Percentiles rank a stretch among this genome's conserved stretches.
These are phyloP conservation scores for Hippocampus guttulatus DNA, from an alignment of 2,113 vertebrate genomes.

Conservation along the genomic window DNA sequence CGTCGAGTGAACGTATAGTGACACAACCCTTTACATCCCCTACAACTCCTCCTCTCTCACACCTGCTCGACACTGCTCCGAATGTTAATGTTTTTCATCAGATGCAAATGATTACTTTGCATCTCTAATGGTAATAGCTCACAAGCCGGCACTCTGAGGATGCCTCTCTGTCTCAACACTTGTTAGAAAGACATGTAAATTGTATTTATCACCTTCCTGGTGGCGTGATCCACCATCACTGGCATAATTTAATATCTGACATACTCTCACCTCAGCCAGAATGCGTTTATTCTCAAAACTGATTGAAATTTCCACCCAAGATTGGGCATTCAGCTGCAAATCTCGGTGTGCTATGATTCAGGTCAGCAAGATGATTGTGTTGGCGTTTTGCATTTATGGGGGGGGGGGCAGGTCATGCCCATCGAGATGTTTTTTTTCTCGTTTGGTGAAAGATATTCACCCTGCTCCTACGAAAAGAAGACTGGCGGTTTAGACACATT, in stretches of 20 bases:
- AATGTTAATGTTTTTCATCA: slow-evolving; percentile 62
- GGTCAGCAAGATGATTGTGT: slow-evolving; percentile 36
- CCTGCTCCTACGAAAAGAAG: not conserved
- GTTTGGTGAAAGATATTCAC: not conserved
- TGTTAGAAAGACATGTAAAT: slow-evolving; percentile 60
- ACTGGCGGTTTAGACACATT: not conserved
- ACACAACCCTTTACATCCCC: slow-evolving; percentile 7
- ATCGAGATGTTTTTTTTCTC: slow-evolving; percentile 10
- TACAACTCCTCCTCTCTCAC: slow-evolving; percentile 34
- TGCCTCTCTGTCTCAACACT: slow-evolving; percentile 45
- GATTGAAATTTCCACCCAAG: slow-evolving; percentile 53
- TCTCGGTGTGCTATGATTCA: slow-evolving; percentile 12
- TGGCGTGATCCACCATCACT: slow-evolving; percentile 53
- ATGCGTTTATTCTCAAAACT: slow-evolving; percentile 36
- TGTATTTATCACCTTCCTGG: slow-evolving; percentile 56
- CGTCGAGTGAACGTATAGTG: slow-evolving; percentile 8
- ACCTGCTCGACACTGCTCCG: slow-evolving; percentile 54
- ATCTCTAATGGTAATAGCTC: slow-evolving; percentile 62
- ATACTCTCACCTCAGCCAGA: slow-evolving; percentile 35
- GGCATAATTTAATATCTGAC: slow-evolving; percentile 66
- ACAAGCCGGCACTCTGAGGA: slow-evolving; percentile 31
- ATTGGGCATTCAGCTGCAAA: slow-evolving; percentile 40
- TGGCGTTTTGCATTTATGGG: slow-evolving; percentile 22
- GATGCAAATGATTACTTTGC: slow-evolving; percentile 63
- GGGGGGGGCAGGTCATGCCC: slow-evolving; percentile 2